Evolutionary conservation across 2,113 vertebrate genomes (phyloP), one percentile per base, ranked within the genome.

Genomic region (Pseudorasbora parva): DNA sequence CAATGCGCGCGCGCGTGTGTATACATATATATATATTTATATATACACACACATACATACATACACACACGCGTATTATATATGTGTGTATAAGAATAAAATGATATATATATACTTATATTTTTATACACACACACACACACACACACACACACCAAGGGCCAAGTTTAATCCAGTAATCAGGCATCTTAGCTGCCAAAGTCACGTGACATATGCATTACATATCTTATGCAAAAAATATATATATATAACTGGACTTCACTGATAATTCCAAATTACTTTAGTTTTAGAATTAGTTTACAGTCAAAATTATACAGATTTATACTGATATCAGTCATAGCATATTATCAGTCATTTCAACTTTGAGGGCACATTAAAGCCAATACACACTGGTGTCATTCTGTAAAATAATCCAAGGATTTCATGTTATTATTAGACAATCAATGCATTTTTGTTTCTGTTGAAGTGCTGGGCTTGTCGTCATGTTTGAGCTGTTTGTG

Each of bases 401-500:
- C 33, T 41, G 19, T 15, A 41, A 41, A 21, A 33, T 41, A 8
- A 41, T 37, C 5, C 8, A 37, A 21, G 8, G 7, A 9, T 68
- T 68, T 19, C 23, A 2, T 19, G 9, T n/a, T 51, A 54, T 54
- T 12, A 71, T 11, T 43, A 71, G 68, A 71, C 45, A 23, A 71
- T 41, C 9, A 43, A 51, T 19, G 51, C 2, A 8, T 45, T 23
- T 11, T 71, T 71, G 4, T n/a, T 71, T 25, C 14, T 15, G 2
- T 14, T 23, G n/a, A 45, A 43, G 43, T 47, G 43, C n/a, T 73
- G 43, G 49, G 43, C 12, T 27, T 25, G 41, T 74, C 25, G 4
- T 56, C 47, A 76, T 56, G 17, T 77, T 37, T 76, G 19, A 43
- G 60, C 62, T 71, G 17, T 84, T 37, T 69, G 27, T n/a, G 21